Base-by-base conservation (phyloP, 2,797 vertebrate genomes). In the Florisuga fusca region DNA sequence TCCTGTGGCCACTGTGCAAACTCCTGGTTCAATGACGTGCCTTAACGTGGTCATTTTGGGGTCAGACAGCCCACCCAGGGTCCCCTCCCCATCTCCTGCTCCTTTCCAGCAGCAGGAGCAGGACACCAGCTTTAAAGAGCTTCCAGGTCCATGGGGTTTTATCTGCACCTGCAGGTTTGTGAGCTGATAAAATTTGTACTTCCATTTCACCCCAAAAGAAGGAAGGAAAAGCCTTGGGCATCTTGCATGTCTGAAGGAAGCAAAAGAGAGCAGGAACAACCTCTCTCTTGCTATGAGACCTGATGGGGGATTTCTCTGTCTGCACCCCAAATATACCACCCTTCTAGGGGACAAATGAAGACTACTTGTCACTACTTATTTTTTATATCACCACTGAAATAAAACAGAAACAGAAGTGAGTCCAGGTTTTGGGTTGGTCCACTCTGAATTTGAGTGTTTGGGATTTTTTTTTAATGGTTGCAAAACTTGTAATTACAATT, bases 21-120 rank as follows among this genome's bases (percentile, higher is more conserved):
- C 33, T 41, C 12, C 51, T 83, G 55, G 26, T 46, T n/a, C 33
- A 50, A 31, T 0, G 0, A 12, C 7, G 33, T 3, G 3, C 20
- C 6, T 1, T 17, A 43, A 5, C 0, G 2, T 34, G 48, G 15
- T 20, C 3, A 1, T 18, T 73, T 10, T 71, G 27, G 22, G 46
- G 23, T 27, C 59, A 34, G 17, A 3, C 53, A 76, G 48, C 8
- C 26, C 43, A 71, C 17, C 1, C 68, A 46, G 17, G 3, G 6
- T n/a, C 18, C 27, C 1, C 0, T 53, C 22, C 19, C 16, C 31
- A 29, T 2, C 31, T 53, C 21, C 18, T 27, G 19, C 23, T 66
- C 36, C 16, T 21, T 92, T 64, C 73, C 20, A 86, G 58, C 31
- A 38, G 23, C 6, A 3, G 90, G 25, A 90, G 7, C 0, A 1